Base-by-base conservation (phyloP, 2,888 invertebrate genomes). In the Caenorhabditis sp. region DNA sequence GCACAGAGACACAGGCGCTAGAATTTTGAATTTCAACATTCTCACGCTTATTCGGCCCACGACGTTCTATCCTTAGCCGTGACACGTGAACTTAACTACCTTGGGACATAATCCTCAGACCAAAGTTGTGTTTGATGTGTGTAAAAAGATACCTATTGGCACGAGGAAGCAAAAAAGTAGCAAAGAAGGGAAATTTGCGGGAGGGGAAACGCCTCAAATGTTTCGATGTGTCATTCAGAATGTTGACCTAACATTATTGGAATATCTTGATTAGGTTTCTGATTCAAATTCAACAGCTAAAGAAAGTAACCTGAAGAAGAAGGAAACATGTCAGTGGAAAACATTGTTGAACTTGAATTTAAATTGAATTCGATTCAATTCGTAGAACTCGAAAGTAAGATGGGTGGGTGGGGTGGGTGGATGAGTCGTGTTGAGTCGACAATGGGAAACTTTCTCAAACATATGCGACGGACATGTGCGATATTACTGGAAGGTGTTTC, bases 191-290 rank as follows among this genome's bases (percentile, higher is more conserved):
- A 40, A 18, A 5, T 58, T 28, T 18, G 44, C n/a, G n/a, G n/a
- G n/a, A n/a, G n/a, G n/a, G n/a, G n/a, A n/a, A n/a, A n/a, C n/a
- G n/a, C n/a, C n/a, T n/a, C n/a, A n/a, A 68, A 68, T 56, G 44
- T 24, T n/a, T 32, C 18, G 35, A 53, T 35, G 62, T 55, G 62
- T 62, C 62, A 61, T 62, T 37, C 70, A 69, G 51, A 51, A 53
- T 62, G 71, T 71, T 71, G 71, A 71, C 55, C 55, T 62, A 71
- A 62, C 62, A 64, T 64, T 53, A 64, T 71, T 71, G 62, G 55
- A 47, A 71, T 47, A 71, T 55, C 53, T 20, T 13, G 55, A 55
- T 40, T 40, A 9, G 51, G 32, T 11, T 47, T 32, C 3, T 9
- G 32, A 32, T 32, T 32, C 9, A 58, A 28, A 13, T 8, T 40